Evolutionary conservation across 2,113 vertebrate species (phyloP).

Genomic region (Anthoscopus minutus): DNA sequence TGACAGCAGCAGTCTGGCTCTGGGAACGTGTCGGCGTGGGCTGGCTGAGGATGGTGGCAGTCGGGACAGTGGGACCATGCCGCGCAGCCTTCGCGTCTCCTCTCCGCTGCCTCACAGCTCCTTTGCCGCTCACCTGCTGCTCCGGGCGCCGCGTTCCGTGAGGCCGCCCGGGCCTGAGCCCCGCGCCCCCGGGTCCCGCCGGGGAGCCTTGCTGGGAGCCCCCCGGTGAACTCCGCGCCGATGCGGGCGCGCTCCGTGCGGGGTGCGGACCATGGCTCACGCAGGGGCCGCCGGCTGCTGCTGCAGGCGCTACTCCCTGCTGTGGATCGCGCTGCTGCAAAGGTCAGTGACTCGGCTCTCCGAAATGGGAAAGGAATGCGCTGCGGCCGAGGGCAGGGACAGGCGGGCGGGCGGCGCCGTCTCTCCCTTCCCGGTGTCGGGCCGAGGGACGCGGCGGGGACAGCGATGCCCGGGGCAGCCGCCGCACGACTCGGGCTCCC

Average conservation of each 20-base stretch:
- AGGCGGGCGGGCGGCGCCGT: neutral
- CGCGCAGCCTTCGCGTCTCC: neutral
- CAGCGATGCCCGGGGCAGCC: neutral
- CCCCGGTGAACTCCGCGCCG: neutral
- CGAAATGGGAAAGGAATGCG: neutral
- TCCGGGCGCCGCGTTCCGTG: neutral
- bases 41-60: constrained; percentile 16
- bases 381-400: neutral
- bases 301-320: constrained; percentile 4
- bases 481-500: neutral
- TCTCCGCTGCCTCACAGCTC: neutral
- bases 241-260: neutral
- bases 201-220: neutral
- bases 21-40: constrained; percentile 26
- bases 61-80: neutral
- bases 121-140: neutral
- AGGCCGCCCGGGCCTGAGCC: neutral
- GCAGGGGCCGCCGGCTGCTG: neutral
- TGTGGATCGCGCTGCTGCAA: neutral
- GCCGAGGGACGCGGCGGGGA: neutral
- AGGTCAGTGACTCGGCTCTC: constrained; percentile 23
- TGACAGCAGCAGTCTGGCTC: constrained; percentile 43
- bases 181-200: neutral
- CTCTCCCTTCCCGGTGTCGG: neutral
- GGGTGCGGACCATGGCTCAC: neutral